Conservation (phyloP, 1,140 invertebrate species). For the Saccostrea cuccullata region DNA sequence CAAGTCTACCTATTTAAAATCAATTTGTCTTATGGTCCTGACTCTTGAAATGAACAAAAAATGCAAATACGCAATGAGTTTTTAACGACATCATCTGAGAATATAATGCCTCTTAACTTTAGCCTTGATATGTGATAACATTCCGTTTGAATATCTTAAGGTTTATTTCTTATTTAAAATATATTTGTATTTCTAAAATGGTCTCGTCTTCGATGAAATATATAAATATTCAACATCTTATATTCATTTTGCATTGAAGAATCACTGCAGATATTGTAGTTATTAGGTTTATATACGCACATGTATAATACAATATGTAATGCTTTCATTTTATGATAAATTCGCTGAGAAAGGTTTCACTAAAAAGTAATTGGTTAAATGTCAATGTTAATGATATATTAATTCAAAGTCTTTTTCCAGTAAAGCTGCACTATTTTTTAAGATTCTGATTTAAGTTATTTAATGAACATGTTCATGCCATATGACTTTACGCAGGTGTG, state of each 20-base stretch:
- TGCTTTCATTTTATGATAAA: no score
- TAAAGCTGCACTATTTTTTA: no score
- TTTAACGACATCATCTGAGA: not conserved
- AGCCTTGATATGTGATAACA: not conserved
- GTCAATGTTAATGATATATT: no score
- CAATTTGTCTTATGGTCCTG: not conserved
- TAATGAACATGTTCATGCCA: no score
- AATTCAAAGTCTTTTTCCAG: no score
- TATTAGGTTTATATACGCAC: no score
- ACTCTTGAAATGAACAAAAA: not conserved
- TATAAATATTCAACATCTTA: not conserved
- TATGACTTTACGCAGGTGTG: not conserved
- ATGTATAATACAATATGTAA: no score
- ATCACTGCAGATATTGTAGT: no score
- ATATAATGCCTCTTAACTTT: not conserved
- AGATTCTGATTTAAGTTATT: no score
- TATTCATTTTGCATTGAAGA: not conserved
- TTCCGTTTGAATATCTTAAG: not conserved
- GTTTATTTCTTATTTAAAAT: not conserved
- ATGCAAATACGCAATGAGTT: slow-evolving; percentile 18
- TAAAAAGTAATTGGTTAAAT: no score
- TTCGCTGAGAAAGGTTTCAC: no score
- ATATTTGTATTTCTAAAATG: not conserved
- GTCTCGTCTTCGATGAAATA: not conserved
- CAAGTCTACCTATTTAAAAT: not conserved